phyloP scores from a whole-genome alignment of 2,888 invertebrate species.

The Eremobia ochroleuca region DNA sequence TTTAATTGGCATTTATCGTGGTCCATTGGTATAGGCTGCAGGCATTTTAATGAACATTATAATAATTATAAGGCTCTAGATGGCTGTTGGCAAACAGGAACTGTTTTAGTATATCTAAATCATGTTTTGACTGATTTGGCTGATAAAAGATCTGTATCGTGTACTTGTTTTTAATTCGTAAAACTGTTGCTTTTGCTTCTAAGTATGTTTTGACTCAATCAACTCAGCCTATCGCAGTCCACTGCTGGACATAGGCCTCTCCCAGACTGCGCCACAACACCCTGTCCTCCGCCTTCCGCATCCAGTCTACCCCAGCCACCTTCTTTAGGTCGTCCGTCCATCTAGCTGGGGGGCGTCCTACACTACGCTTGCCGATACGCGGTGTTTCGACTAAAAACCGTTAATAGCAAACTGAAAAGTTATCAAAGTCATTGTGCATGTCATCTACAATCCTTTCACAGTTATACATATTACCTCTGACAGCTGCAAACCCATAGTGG shows the following conservation, averaged over 20 bases:
- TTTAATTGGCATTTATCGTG: conserved; percentile 69
- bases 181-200: neutral
- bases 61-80: conserved; percentile 41
- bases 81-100: conserved; percentile 8
- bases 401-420: neutral
- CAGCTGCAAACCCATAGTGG: neutral
- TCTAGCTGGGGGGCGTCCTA: too few species aligned
- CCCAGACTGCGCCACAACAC: too few species aligned
- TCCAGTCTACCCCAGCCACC: too few species aligned
- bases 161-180: neutral
- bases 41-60: conserved; percentile 65
- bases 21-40: conserved; percentile 45
- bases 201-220: too few species aligned
- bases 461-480: neutral
- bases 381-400: too few species aligned
- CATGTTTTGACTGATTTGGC: conserved; percentile 1
- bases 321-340: too few species aligned
- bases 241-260: too few species aligned
- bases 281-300: too few species aligned
- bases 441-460: neutral
- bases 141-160: neutral
- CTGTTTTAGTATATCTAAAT: conserved; percentile 33
- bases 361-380: too few species aligned
- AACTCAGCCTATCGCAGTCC: too few species aligned
- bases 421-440: neutral